These are phyloP conservation scores for Tragulus kanchil DNA, from an alignment of 2,113 vertebrate genomes.

Conservation along the genomic window DNA sequence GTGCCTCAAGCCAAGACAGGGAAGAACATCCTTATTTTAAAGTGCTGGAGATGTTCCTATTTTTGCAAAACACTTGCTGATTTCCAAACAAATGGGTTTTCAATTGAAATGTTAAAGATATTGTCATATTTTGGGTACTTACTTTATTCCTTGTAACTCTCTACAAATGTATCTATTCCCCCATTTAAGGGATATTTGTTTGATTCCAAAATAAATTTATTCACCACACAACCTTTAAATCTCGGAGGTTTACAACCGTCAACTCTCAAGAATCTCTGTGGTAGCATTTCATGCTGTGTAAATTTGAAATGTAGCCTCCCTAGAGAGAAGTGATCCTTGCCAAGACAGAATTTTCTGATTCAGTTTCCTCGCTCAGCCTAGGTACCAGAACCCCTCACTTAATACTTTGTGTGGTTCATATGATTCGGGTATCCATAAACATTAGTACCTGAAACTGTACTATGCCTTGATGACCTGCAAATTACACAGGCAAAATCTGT, in stretches of 20 bases:
- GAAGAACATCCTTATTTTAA: not conserved
- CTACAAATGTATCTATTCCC: not conserved
- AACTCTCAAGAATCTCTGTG: not conserved
- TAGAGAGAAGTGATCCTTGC: not conserved
- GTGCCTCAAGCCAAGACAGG: not conserved
- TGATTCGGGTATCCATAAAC: not conserved
- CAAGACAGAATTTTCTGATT: not conserved
- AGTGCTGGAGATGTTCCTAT: not conserved
- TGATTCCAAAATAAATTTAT: slow-evolving; percentile 54
- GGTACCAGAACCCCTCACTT: not conserved
- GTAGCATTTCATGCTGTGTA: not conserved
- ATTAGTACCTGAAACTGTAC: not conserved
- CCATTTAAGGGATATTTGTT: not conserved
- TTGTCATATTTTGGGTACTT: not conserved
- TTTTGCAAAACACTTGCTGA: slow-evolving; percentile 21
- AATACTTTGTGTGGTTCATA: not conserved
- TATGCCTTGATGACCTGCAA: not conserved
- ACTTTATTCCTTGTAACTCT: not conserved
- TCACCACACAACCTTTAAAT: not conserved
- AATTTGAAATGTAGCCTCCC: not conserved
- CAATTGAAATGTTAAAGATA: not conserved
- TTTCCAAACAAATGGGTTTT: slow-evolving; percentile 16
- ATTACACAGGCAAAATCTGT: not conserved
- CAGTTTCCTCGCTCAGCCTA: not conserved
- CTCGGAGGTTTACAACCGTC: not conserved